Evolutionary conservation across 2,113 vertebrate species (phyloP).

Genomic region (Cettia cetti): DNA sequence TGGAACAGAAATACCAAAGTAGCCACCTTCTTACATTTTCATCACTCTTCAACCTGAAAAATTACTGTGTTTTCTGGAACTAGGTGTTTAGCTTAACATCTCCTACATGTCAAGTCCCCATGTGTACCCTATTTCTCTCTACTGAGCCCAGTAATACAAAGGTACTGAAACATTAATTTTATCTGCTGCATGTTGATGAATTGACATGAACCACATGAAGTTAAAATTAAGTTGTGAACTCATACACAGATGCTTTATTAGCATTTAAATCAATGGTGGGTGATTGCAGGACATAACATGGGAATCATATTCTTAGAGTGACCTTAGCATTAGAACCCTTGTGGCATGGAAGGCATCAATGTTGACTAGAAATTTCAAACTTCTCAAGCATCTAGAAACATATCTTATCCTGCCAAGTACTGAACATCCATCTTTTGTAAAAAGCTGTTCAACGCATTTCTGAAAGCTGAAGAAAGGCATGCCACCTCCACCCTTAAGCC

Average conservation of each 20-base stretch:
- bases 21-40: background rate
- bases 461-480: background rate
- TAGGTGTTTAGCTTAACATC: background rate
- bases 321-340: background rate
- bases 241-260: background rate
- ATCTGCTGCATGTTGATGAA: background rate
- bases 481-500: background rate
- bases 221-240: background rate
- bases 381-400: background rate
- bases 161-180: background rate
- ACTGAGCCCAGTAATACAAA: background rate
- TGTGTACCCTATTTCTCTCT: background rate
- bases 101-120: background rate
- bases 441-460: background rate
- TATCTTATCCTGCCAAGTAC: background rate
- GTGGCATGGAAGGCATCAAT: background rate
- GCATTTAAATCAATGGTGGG: background rate
- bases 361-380: background rate
- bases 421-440: background rate
- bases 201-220: background rate
- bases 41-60: background rate
- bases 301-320: background rate
- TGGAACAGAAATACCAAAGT: background rate
- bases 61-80: background rate
- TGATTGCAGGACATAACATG: background rate